Evolutionary conservation across 2,797 vertebrate species (phyloP).

Genomic region (Pipistrellus pygmaeus): DNA sequence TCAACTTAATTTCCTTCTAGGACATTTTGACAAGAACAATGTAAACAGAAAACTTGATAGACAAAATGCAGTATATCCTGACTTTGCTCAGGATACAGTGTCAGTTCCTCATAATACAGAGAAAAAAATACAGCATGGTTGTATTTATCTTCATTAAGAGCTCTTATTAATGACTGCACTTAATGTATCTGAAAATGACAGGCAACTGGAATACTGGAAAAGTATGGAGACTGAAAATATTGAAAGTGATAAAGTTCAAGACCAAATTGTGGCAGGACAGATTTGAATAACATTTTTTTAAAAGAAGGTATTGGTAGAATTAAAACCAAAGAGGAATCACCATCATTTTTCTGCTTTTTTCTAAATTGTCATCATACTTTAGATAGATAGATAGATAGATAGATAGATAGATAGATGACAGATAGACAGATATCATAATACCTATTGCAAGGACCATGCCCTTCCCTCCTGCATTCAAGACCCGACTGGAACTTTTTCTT

Average conservation of each 20-base stretch:
- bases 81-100: not conserved
- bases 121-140: not conserved
- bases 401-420: no score
- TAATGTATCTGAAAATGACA: not conserved
- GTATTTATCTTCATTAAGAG: not conserved
- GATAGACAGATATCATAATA: not conserved
- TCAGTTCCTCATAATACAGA: not conserved
- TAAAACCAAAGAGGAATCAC: not conserved
- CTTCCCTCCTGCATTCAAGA: not conserved
- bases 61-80: conserved; percentile 34
- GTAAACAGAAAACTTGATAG: not conserved
- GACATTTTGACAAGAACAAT: conserved; percentile 51
- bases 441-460: not conserved
- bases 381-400: not conserved
- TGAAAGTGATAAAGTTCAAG: not conserved
- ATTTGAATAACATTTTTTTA: not conserved
- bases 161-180: not conserved
- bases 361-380: not conserved
- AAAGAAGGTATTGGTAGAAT: not conserved
- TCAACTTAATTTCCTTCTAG: conserved; percentile 60
- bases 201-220: not conserved
- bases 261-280: not conserved
- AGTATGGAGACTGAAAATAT: not conserved
- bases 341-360: not conserved
- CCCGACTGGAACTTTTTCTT: not conserved